Percentiles rank a stretch among this genome's conserved stretches.
These are phyloP conservation scores for Ptilonorhynchus violaceus DNA, from an alignment of 2,113 vertebrate genomes.

Conservation along the genomic window DNA sequence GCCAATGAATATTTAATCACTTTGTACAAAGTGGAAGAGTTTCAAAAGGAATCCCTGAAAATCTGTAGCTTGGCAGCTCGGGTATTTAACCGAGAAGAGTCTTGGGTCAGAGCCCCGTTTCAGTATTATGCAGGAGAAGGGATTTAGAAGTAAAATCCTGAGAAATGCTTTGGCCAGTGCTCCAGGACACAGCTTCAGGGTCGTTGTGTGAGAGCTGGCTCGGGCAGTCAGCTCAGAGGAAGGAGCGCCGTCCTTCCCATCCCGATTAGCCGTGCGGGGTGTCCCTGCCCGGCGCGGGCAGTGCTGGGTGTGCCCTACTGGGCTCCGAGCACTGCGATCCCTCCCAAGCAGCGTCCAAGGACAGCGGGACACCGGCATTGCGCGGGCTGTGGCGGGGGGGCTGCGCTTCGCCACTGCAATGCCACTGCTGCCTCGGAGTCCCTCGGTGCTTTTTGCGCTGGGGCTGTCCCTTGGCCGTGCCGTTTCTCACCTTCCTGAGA, in stretches of 20 bases:
- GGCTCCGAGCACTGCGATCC: accelerated
- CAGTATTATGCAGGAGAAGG: background rate
- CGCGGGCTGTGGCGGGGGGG: accelerated
- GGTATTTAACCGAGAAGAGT: background rate
- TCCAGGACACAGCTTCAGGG: background rate
- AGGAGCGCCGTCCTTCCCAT: background rate
- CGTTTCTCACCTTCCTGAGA: background rate
- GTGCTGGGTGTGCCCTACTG: background rate
- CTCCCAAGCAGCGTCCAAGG: accelerated
- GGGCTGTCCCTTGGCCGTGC: background rate
- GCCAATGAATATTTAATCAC: constrained; percentile 59
- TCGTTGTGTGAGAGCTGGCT: background rate
- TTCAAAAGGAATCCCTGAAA: constrained; percentile 54
- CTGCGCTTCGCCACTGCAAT: accelerated
- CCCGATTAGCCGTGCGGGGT: accelerated
- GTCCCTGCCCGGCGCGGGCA: accelerated
- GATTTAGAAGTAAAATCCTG: constrained; percentile 2
- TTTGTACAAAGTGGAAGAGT: constrained; percentile 27
- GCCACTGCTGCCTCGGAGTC: accelerated
- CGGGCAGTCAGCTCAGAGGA: background rate
- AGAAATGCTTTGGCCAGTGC: background rate
- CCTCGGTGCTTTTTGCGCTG: background rate
- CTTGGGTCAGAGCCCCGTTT: background rate
- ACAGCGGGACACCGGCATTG: accelerated
- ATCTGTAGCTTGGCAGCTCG: constrained; percentile 5